Conservation (phyloP, 2,797 vertebrate genomes). For the Ispidina lecontei region DNA sequence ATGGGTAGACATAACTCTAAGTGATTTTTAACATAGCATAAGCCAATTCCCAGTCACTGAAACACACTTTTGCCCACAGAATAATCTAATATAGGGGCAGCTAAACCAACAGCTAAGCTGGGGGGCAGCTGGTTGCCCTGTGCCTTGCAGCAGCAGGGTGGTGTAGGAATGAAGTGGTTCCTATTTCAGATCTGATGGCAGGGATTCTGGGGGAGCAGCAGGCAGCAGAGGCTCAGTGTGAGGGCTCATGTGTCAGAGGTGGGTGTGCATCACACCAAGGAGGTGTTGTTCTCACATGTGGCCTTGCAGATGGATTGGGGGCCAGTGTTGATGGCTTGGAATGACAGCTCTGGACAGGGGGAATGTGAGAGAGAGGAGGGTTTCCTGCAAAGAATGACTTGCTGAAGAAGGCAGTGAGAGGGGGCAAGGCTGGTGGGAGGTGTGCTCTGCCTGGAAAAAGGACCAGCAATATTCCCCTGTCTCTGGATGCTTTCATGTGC, state of each 20-base stretch:
- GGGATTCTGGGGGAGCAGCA: neutral
- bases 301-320: neutral
- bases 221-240: neutral
- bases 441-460: neutral
- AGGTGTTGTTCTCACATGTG: neutral
- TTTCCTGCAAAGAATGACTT: neutral
- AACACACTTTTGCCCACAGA: neutral
- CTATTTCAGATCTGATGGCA: neutral
- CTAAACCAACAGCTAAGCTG: neutral
- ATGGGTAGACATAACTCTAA: neutral
- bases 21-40: neutral
- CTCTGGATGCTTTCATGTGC: neutral
- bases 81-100: neutral
- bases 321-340: accelerated
- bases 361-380: neutral
- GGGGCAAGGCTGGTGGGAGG: neutral
- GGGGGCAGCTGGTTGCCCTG: neutral
- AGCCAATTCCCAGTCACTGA: neutral
- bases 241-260: neutral
- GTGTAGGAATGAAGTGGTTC: neutral
- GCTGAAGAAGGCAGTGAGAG: neutral
- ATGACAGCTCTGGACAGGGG: neutral
- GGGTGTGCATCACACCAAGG: neutral
- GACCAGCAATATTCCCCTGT: neutral
- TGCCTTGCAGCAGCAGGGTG: neutral